phyloP scores from a whole-genome alignment of 2,113 vertebrate genomes.

The Heloderma charlesbogerti region DNA sequence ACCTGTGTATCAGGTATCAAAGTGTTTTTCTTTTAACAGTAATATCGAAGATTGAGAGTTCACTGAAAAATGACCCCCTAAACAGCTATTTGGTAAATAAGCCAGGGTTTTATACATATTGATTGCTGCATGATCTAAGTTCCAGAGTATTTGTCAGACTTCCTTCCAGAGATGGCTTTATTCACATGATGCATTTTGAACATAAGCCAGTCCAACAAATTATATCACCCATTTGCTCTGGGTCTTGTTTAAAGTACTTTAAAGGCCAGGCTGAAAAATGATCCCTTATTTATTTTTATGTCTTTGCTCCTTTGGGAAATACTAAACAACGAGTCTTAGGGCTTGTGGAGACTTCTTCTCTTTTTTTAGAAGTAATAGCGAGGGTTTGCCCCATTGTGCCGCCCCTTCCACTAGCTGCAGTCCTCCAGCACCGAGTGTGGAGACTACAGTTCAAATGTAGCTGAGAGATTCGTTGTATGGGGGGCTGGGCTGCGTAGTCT shows the following conservation, averaged over 20 bases:
- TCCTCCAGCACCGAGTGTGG: too few species aligned
- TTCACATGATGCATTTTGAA: not conserved
- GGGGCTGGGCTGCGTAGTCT: too few species aligned
- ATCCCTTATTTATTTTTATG: not conserved
- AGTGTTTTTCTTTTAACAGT: not conserved
- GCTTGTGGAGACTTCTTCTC: not conserved
- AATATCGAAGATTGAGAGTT: not conserved
- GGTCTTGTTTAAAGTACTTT: constrained; percentile 20
- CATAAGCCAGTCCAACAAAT: not conserved
- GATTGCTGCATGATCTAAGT: not conserved
- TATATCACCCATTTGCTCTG: constrained; percentile 29
- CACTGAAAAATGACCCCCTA: constrained; percentile 3
- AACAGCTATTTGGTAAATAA: constrained; percentile 27
- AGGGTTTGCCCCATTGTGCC: too few species aligned
- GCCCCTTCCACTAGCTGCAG: too few species aligned
- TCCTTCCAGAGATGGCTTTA: not conserved
- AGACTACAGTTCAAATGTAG: too few species aligned
- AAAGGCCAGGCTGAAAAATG: not conserved
- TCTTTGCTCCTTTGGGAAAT: not conserved
- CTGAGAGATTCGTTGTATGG: too few species aligned
- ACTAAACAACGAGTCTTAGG: constrained; percentile 25
- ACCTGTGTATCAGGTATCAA: not conserved
- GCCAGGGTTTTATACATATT: not conserved
- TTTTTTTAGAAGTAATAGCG: not conserved
- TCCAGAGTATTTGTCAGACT: constrained; percentile 27